Base-by-base conservation (phyloP, 2,113 vertebrate genomes). In the Gorilla gorilla region DNA sequence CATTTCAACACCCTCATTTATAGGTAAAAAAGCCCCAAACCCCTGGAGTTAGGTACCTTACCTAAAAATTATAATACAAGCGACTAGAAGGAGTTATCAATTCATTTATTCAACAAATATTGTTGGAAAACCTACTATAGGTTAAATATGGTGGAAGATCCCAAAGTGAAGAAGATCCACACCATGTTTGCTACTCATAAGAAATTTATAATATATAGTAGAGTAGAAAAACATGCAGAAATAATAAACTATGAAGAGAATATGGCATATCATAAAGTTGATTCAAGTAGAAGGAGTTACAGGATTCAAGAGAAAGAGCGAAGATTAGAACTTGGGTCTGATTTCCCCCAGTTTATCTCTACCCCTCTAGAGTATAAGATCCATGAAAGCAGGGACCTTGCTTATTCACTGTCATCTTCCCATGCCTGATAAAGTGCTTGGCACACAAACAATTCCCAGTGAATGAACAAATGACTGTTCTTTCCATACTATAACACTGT, bases 161-260 rank as follows among this genome's bases (percentile, higher is more conserved):
- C 66, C 64, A 87, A 95, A 27, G 78, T 18, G 10, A 57, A 80
- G 75, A 90, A 45, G 14, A 64, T 40, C 38, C 27, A 73, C 50
- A 78, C 40, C 6, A 8, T 90, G 73, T 18, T 84, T 92, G 2
- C 73, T 82, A 55, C 73, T 93, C 45, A 70, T 64, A 57, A 89
- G n/a, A 94, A 79, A 89, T 83, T 3, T 70, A 38, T 45, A 52
- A 5, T 0, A 4, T 1, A 7, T n/a, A 79, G 9, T 84, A 55
- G 22, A 89, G 16, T 70, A 72, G 66, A 68, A 93, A 96, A 52
- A 12, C 27, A 45, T n/a, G 5, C 32, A 88, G 40, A 81, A 95
- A 85, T 93, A 89, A 93, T 81, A 61, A 87, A 43, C 59, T 92
- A 81, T 32, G 20, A 83, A 72, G 32, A 94, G 57, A 81, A 86